A percentile compares a stretch with the other conserved stretches of the same genome.
Conservation (phyloP, 2,888 invertebrate genomes). For the Strigamia transsilvanica region DNA sequence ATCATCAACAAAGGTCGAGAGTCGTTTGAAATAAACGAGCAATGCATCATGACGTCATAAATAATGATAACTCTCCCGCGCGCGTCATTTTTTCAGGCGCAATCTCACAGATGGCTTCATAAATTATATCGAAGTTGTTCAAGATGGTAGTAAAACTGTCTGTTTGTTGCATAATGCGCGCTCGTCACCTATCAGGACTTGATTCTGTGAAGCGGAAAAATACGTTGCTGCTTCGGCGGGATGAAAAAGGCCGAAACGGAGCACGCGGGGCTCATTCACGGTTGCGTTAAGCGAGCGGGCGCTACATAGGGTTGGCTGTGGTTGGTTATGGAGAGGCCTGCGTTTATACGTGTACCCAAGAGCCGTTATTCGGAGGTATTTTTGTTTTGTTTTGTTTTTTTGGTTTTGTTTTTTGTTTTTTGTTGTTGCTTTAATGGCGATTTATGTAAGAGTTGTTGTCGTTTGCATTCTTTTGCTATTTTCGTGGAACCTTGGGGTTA, state of each 20-base stretch:
- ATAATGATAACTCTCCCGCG: not conserved
- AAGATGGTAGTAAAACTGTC: not conserved
- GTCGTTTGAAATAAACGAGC: not conserved
- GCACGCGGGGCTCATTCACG: not conserved
- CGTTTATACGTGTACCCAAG: conserved; percentile 53
- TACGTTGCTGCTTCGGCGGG: not conserved
- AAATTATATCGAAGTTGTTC: not conserved
- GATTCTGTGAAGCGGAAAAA: not conserved
- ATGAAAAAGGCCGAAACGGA: not conserved
- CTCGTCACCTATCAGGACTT: conserved; percentile 22
- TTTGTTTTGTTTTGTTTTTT: not conserved
- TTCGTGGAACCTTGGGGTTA: conserved; percentile 1
- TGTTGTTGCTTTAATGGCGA: not conserved
- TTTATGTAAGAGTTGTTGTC: conserved; percentile 44
- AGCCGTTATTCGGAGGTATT: conserved; percentile 33
- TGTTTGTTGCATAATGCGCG: not conserved
- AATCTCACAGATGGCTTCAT: conserved; percentile 31
- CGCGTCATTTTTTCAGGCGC: not conserved
- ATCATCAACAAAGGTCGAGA: not conserved
- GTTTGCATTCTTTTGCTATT: conserved; percentile 18
- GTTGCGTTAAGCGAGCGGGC: not conserved
- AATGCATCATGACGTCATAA: not conserved
- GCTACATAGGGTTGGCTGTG: not conserved
- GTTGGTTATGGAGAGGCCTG: conserved; percentile 54
- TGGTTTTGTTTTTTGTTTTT: not conserved